phyloP scores from a whole-genome alignment of 2,888 invertebrate species.

The Tuta absoluta region DNA sequence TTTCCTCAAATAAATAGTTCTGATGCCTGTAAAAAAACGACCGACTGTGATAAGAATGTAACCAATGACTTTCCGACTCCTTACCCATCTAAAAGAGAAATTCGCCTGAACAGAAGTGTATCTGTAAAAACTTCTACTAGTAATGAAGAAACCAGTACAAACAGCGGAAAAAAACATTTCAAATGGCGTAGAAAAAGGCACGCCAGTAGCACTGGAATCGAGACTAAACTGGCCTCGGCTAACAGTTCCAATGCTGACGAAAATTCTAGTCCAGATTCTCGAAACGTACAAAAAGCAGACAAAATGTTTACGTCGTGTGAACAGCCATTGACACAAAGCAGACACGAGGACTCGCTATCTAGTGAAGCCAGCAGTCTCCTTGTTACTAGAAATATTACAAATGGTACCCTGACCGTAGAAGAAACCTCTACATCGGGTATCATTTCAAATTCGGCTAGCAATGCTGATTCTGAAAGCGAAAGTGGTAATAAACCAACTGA shows the following conservation, averaged over 20 bases:
- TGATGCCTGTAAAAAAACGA: not conserved
- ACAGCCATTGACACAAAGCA: not conserved
- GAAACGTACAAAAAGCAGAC: not conserved
- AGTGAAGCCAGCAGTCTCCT: constrained; percentile 36
- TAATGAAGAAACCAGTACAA: constrained; percentile 31
- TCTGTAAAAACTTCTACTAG: constrained; percentile 26
- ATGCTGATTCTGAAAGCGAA: constrained; percentile 24
- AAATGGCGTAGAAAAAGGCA: constrained; percentile 51
- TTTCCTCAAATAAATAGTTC: not conserved
- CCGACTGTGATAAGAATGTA: not conserved
- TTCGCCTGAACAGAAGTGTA: constrained; percentile 42
- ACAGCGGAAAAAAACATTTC: constrained; percentile 39
- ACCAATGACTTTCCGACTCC: not conserved
- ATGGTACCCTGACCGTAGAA: constrained; percentile 32
- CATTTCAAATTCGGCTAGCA: constrained; percentile 26
- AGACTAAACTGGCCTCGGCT: not conserved
- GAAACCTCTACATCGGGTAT: constrained; percentile 29
- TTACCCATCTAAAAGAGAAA: constrained; percentile 30
- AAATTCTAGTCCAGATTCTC: not conserved
- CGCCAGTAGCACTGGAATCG: not conserved
- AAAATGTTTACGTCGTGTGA: not conserved
- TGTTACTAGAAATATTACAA: constrained; percentile 18
- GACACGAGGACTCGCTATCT: not conserved
- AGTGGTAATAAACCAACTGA: constrained; percentile 6
- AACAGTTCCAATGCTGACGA: not conserved